Evolutionary conservation across 2,888 invertebrate species (phyloP).

Genomic region (Sinelater perroti): DNA sequence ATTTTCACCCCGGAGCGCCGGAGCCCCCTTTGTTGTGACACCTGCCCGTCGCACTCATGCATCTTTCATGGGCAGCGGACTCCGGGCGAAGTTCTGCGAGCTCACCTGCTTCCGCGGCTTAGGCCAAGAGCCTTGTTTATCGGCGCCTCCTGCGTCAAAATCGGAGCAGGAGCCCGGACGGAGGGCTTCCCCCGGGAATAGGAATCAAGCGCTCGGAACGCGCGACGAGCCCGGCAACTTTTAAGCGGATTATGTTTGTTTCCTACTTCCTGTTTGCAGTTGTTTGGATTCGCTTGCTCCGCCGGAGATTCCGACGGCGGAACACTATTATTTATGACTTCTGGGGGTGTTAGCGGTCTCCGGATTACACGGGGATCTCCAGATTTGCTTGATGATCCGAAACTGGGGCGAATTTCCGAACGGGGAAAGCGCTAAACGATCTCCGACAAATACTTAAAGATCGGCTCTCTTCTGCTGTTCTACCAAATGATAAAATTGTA

Average conservation of each 20-base stretch:
- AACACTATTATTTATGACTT: conserved; percentile 7
- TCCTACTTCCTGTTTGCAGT: conserved; percentile 13
- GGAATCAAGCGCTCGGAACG: neutral
- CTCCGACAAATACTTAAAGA: too few relatives aligned
- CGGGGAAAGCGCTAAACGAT: too few relatives aligned
- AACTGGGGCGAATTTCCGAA: too few relatives aligned
- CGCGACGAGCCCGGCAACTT: neutral
- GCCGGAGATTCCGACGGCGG: conserved; percentile 4
- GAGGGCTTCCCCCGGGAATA: neutral
- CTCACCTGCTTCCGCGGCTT: conserved; percentile 2
- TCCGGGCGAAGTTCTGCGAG: conserved; percentile 6
- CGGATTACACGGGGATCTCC: too few relatives aligned
- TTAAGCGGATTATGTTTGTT: conserved; percentile 7
- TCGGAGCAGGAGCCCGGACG: too few relatives aligned
- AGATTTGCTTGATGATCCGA: too few relatives aligned
- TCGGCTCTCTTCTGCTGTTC: too few relatives aligned
- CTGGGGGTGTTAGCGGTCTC: neutral
- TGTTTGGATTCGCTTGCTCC: conserved; percentile 7
- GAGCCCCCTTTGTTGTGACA: neutral
- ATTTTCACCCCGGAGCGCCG: too few relatives aligned
- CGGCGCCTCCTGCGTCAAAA: too few relatives aligned
- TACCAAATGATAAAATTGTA: neutral
- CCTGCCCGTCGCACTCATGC: conserved; percentile 2
- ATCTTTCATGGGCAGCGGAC: conserved; percentile 1
- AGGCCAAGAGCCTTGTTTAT: conserved; percentile 6